Evolutionary conservation across 30 jellyfish, hydroid and myxozoan genomes (phyloP).

Genomic region (Catostylus mosaicus): DNA sequence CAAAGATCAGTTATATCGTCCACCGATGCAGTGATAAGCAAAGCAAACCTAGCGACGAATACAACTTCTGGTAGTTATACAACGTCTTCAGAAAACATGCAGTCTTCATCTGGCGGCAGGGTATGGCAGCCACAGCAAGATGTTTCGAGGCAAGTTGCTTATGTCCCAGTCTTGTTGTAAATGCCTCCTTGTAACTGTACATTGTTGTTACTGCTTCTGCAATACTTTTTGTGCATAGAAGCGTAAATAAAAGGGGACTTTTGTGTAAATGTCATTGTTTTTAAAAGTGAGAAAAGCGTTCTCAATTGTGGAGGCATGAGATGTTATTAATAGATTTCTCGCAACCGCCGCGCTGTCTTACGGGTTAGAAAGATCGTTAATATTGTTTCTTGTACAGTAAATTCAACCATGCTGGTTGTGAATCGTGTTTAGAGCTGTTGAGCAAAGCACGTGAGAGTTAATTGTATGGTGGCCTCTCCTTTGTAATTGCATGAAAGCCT

Average conservation of each 20-base stretch:
- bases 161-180: constrained; percentile 78
- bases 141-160: constrained; percentile 89
- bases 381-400: not conserved
- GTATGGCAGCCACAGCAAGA: constrained; percentile 96
- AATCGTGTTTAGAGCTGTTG: constrained; percentile 21
- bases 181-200: not conserved
- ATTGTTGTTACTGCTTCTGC: constrained; percentile 12
- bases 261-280: constrained; percentile 55
- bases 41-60: constrained; percentile 56
- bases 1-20: constrained; percentile 71
- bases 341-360: constrained; percentile 9
- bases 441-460: constrained; percentile 45
- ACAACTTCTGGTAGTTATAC: constrained; percentile 74
- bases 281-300: constrained; percentile 8
- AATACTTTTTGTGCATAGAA: constrained; percentile 37
- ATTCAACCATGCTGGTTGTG: constrained; percentile 16
- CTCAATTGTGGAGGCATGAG: constrained; percentile 68
- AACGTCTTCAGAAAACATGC: constrained; percentile 73
- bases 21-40: constrained; percentile 60
- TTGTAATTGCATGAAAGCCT: constrained; percentile 23
- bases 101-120: constrained; percentile 74
- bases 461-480: constrained; percentile 15
- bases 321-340: not conserved
- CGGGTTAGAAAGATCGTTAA: not conserved
- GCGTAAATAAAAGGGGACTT: constrained; percentile 47